Conservation (phyloP, 2,797 vertebrate genomes). For the Remorina albescens region DNA sequence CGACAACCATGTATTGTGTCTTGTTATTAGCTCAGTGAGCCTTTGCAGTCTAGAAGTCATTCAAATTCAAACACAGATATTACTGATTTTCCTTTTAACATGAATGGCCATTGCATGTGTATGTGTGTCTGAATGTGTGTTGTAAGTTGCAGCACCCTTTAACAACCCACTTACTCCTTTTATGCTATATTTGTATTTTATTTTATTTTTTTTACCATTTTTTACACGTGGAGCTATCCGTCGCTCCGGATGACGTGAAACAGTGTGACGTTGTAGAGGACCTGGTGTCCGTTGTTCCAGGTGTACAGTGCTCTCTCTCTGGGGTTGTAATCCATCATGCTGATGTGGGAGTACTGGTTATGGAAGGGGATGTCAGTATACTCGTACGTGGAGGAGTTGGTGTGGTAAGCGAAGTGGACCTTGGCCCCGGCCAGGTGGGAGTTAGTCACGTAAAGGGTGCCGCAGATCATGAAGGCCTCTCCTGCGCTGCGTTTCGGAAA, state of each 20-base stretch:
- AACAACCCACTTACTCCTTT: constrained; percentile 2
- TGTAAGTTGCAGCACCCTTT: constrained; percentile 11
- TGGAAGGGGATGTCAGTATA: constrained; percentile 97
- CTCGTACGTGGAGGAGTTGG: constrained; percentile 93
- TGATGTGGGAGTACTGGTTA: constrained; percentile 98
- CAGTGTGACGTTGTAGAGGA: constrained; percentile 96
- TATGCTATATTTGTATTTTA: neutral
- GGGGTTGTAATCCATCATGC: constrained; percentile 99
- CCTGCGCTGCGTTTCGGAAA: constrained; percentile 97
- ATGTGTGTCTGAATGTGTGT: constrained; percentile 20
- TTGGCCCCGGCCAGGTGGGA: constrained; percentile 97
- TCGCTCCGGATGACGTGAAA: constrained; percentile 91
- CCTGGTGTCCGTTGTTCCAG: constrained; percentile 99
- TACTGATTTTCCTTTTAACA: constrained; percentile 31
- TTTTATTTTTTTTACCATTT: constrained; percentile 4
- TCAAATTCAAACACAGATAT: constrained; percentile 55
- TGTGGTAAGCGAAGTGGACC: constrained; percentile 96
- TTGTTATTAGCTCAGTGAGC: constrained; percentile 56
- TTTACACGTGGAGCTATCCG: constrained; percentile 49
- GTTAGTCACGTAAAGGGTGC: constrained; percentile 96
- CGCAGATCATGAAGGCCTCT: constrained; percentile 97
- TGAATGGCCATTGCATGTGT: constrained; percentile 30
- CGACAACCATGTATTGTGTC: constrained; percentile 53
- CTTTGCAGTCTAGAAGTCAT: constrained; percentile 41
- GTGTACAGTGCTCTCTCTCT: constrained; percentile 93